These are phyloP conservation scores for Heliconius hewitsoni DNA, from an alignment of 1,140 invertebrate genomes.

Conservation along the genomic window DNA sequence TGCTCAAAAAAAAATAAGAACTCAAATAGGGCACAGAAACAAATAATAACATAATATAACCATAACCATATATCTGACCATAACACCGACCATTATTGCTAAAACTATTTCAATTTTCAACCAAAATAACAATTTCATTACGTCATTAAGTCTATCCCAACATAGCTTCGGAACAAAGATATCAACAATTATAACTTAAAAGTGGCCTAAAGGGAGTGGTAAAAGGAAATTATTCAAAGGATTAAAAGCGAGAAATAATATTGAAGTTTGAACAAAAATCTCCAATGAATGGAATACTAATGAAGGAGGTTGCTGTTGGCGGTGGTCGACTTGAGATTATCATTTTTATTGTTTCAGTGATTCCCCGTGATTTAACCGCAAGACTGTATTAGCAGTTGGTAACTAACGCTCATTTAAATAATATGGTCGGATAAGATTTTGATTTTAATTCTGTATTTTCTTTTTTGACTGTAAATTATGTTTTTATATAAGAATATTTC, in stretches of 20 bases:
- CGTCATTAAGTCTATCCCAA: conserved; percentile 8
- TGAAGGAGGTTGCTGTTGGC: neutral
- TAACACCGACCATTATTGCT: neutral
- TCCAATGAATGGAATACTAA: conserved; percentile 30
- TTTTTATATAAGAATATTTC: too few relatives aligned
- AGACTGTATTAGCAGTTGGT: neutral
- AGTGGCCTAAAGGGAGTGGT: conserved; percentile 15
- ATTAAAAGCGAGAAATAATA: conserved; percentile 25
- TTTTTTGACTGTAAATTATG: neutral
- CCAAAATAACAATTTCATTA: neutral
- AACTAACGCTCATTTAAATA: neutral
- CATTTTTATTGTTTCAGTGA: conserved; percentile 9
- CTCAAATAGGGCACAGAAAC: neutral
- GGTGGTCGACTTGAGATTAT: conserved; percentile 7
- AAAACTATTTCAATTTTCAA: conserved; percentile 18
- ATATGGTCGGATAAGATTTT: neutral
- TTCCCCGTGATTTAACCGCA: neutral
- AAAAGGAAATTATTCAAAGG: conserved; percentile 29
- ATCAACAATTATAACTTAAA: conserved; percentile 12
- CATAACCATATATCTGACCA: neutral
- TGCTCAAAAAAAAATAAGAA: too few relatives aligned
- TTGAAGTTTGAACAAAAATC: conserved; percentile 23
- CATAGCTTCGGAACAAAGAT: conserved; percentile 17
- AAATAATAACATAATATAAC: neutral
- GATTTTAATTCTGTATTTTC: neutral